phyloP scores from a whole-genome alignment of 2,797 vertebrate genomes.

The Cyclura pinguis region DNA sequence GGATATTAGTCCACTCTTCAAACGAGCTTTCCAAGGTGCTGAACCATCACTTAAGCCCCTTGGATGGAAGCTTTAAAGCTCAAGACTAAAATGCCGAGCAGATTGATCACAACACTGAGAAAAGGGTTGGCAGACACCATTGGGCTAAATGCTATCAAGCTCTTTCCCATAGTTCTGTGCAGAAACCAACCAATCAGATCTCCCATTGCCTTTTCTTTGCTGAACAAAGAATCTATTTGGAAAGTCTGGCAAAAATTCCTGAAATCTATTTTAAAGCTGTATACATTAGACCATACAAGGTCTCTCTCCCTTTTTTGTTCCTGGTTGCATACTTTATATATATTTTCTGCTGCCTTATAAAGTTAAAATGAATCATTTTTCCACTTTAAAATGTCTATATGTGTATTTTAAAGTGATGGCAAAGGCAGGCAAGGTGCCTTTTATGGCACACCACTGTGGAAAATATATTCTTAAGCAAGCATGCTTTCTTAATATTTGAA shows the following conservation, averaged over 20 bases:
- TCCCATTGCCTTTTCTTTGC: background rate
- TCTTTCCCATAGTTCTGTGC: background rate
- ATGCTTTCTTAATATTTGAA: slow-evolving; percentile 13
- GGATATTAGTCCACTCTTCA: no score
- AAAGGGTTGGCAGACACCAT: no score
- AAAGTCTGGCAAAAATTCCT: slow-evolving; percentile 1
- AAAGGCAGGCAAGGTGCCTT: slow-evolving; percentile 24
- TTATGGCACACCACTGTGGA: slow-evolving; percentile 18
- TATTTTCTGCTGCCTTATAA: slow-evolving; percentile 26
- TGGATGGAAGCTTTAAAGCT: no score
- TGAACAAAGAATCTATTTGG: slow-evolving; percentile 10
- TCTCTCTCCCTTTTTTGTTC: background rate
- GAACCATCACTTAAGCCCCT: no score
- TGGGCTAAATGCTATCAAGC: background rate
- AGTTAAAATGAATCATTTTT: slow-evolving; percentile 29
- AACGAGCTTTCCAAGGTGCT: no score
- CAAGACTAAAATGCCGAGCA: no score
- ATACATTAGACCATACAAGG: background rate
- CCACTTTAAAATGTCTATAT: slow-evolving; percentile 22
- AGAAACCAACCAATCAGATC: background rate
- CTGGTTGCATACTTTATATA: background rate
- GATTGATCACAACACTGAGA: no score
- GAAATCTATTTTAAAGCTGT: slow-evolving; percentile 8
- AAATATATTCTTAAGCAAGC: slow-evolving; percentile 33
- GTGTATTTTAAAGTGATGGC: slow-evolving; percentile 20